These are phyloP conservation scores for Microctonus brassicae DNA, from an alignment of 2,888 invertebrate genomes.

Conservation along the genomic window DNA sequence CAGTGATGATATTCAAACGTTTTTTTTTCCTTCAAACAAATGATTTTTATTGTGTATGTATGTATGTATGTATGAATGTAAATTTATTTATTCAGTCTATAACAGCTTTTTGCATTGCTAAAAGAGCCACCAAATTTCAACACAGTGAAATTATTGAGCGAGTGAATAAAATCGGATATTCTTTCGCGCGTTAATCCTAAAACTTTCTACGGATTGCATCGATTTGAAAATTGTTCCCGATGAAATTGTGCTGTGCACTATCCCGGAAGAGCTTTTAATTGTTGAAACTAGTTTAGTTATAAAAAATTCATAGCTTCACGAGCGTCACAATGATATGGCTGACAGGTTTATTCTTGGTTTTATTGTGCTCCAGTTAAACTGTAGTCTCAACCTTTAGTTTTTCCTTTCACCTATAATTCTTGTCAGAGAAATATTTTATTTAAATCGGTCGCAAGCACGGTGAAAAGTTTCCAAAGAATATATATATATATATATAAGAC, in stretches of 20 bases:
- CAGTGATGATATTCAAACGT: no score
- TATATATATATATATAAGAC: slow-evolving; percentile 27
- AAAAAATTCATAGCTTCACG: slow-evolving; percentile 21
- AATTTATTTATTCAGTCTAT: background rate
- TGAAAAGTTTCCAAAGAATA: slow-evolving; percentile 16
- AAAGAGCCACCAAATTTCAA: background rate
- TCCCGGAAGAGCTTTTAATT: slow-evolving; percentile 23
- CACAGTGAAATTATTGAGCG: background rate
- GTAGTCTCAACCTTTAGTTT: slow-evolving; percentile 11
- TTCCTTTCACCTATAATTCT: background rate
- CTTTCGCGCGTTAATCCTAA: background rate
- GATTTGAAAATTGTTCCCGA: background rate
- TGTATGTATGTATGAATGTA: background rate
- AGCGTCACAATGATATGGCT: slow-evolving; percentile 15
- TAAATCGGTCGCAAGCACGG: slow-evolving; percentile 8
- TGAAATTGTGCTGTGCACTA: background rate
- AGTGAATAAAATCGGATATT: background rate
- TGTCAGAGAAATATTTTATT: slow-evolving; percentile 23
- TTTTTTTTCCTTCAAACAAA: no score
- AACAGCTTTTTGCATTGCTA: background rate
- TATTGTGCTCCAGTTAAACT: slow-evolving; percentile 8
- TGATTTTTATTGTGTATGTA: background rate
- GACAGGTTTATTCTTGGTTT: slow-evolving; percentile 23
- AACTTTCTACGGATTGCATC: background rate
- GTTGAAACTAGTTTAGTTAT: slow-evolving; percentile 10